A percentile compares a stretch with the other conserved stretches of the same genome.
Evolutionary conservation across 2,888 invertebrate species (phyloP).

Genomic region (Blastobasis adustella): DNA sequence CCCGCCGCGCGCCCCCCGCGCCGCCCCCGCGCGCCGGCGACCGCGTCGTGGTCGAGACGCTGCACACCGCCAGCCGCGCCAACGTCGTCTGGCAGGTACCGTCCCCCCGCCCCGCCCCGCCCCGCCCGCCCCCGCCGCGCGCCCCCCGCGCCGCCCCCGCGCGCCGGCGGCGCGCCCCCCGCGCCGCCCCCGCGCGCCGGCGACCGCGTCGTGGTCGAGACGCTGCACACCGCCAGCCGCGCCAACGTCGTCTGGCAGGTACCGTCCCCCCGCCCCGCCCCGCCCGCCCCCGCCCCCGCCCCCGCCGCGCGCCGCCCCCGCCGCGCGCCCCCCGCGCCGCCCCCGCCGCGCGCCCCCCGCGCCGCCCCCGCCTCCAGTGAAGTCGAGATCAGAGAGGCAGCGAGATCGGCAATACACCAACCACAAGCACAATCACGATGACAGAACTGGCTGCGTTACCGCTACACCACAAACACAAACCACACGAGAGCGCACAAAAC

Average conservation of each 20-base stretch:
- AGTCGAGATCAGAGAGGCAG: too few relatives aligned
- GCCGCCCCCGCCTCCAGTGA: slow-evolving; percentile 71
- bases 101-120: too few relatives aligned
- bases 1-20: slow-evolving; percentile 59
- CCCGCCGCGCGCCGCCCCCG: slow-evolving; percentile 61
- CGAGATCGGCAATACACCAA: too few relatives aligned
- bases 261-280: too few relatives aligned
- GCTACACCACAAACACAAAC: too few relatives aligned
- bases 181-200: slow-evolving; percentile 73
- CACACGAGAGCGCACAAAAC: too few relatives aligned
- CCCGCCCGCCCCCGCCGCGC: slow-evolving; percentile 38
- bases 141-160: slow-evolving; percentile 68
- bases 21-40: slow-evolving; percentile 76
- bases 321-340: slow-evolving; percentile 63
- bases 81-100: slow-evolving; percentile 81
- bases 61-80: slow-evolving; percentile 86
- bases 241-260: slow-evolving; percentile 86
- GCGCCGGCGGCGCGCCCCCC: slow-evolving; percentile 71
- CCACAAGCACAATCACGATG: too few relatives aligned
- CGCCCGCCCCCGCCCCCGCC: too few relatives aligned
- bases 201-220: slow-evolving; percentile 86
- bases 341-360: slow-evolving; percentile 61
- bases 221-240: slow-evolving; percentile 84
- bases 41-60: slow-evolving; percentile 86
- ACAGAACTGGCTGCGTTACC: too few relatives aligned